Evolutionary conservation across 2,888 invertebrate species (phyloP), one percentile per base, ranked within the genome.

Genomic region (Acanthosepion lycidas): DNA sequence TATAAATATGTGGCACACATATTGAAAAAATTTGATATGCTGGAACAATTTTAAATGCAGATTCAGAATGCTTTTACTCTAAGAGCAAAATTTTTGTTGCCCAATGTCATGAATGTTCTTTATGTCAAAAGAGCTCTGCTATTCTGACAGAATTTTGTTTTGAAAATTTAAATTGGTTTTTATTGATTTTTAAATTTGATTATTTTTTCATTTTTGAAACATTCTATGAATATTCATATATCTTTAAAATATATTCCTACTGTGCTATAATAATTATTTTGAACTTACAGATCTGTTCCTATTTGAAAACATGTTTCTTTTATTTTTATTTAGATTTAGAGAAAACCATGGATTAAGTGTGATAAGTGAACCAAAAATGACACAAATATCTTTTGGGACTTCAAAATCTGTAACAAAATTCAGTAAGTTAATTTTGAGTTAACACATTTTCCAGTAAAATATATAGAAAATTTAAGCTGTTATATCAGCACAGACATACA

Each of bases 371-470:
- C 95, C 95, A 78, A 95, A 95, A 91, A 92, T 96, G 95, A 96
- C 96, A 42, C 94, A 95, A 49, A 96, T 97, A 6, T 95, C 95
- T 59, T 96, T 96, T 95, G 96, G 96, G 51, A 96, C 96, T 20
- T 95, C 95, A 18, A 94, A 95, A n/a, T 96, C 96, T 5, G 95
- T 96, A 6, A 96, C 96, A 94, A 96, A 96, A 95, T 96, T 97
- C 95, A 96, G 96, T 96, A 95, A 95, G 95, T 94, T 78, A 78
- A 78, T 78, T 78, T 78, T 78, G n/a, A 78, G 12, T n/a, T 12
- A 20, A 20, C 20, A 23, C 6, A 23, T 59, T 59, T 59, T 20
- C 20, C 0, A 59, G 20, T 33, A 59, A 20, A 23, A 59, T 20
- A 23, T 20, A 6, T 59, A 59, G 20, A 23, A 23, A 59, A 23